phyloP scores from a whole-genome alignment of 2,888 invertebrate genomes.

The Eupsilia transversa region DNA sequence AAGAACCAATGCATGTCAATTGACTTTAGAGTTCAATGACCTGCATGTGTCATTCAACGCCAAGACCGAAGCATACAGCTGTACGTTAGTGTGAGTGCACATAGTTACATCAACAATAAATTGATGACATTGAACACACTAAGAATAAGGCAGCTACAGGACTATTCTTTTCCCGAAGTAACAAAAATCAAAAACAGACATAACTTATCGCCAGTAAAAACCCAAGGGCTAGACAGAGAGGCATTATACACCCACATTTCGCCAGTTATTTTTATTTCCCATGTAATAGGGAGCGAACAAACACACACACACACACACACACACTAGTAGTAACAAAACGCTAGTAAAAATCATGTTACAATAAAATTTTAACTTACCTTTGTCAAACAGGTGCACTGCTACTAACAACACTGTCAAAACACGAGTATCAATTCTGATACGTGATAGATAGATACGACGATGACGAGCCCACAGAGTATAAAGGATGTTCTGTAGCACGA shows the following conservation, averaged over 20 bases:
- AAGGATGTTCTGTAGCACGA: conserved; percentile 23
- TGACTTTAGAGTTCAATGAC: conserved; percentile 24
- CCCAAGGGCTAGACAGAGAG: neutral
- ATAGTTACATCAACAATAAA: neutral
- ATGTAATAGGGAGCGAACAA: neutral
- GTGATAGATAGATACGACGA: conserved; percentile 8
- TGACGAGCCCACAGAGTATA: conserved; percentile 1
- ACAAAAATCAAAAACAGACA: neutral
- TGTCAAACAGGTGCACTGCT: conserved; percentile 1
- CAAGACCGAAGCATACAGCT: neutral
- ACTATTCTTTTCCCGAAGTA: neutral
- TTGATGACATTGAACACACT: neutral
- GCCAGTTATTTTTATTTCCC: neutral
- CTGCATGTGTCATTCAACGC: neutral
- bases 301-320: neutral
- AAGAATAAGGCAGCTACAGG: neutral
- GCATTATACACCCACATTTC: neutral
- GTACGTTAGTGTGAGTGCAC: neutral
- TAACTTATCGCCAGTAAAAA: too few relatives aligned
- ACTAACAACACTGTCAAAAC: conserved; percentile 44
- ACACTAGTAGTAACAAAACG: neutral
- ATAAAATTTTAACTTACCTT: conserved; percentile 7
- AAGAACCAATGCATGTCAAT: neutral
- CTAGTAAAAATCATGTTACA: neutral
- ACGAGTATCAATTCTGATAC: conserved; percentile 28